Percentiles rank a stretch among this genome's conserved stretches.
Evolutionary conservation across 2,888 invertebrate species (phyloP).

Genomic region (Busseola fusca): DNA sequence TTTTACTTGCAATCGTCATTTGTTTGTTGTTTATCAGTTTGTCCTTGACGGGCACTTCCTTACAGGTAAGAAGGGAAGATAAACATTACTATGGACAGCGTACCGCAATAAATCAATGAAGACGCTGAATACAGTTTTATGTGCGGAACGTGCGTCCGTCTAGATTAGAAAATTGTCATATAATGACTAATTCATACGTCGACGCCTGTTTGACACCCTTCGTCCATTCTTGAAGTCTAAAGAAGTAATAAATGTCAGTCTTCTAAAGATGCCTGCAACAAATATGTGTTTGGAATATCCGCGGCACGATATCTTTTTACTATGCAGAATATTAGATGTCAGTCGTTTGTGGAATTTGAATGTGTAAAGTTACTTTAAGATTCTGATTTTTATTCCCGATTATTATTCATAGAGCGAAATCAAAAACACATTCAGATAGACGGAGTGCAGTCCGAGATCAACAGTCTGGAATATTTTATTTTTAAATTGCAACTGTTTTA

Average conservation of each 20-base stretch:
- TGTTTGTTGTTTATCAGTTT: conserved; percentile 43
- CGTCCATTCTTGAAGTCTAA: conserved; percentile 31
- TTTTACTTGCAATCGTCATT: conserved; percentile 23
- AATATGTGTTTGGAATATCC: conserved; percentile 14
- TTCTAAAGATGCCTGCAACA: conserved; percentile 22
- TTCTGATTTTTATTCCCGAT: conserved; percentile 1
- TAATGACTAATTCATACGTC: conserved; percentile 59
- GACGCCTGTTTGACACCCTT: conserved; percentile 34
- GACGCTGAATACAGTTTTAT: conserved; percentile 77
- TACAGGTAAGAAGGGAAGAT: conserved; percentile 66
- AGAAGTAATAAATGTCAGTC: conserved; percentile 36
- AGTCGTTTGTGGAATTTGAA: conserved; percentile 5
- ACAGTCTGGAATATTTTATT: conserved; percentile 17
- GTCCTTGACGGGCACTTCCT: conserved; percentile 52
- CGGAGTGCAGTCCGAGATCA: conserved; percentile 6
- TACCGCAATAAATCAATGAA: conserved; percentile 81
- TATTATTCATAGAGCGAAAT: conserved; percentile 2
- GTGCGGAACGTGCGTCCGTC: conserved; percentile 74
- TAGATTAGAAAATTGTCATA: conserved; percentile 63
- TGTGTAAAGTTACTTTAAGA: conserved; percentile 3
- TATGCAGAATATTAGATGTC: not conserved
- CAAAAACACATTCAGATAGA: conserved; percentile 18
- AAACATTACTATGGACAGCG: conserved; percentile 81
- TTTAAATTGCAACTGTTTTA: conserved; percentile 24
- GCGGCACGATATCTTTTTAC: not conserved